Percentiles rank a stretch among this genome's conserved stretches.
phyloP scores from a whole-genome alignment of 2,888 invertebrate genomes.

The Agrilus cyanescens region DNA sequence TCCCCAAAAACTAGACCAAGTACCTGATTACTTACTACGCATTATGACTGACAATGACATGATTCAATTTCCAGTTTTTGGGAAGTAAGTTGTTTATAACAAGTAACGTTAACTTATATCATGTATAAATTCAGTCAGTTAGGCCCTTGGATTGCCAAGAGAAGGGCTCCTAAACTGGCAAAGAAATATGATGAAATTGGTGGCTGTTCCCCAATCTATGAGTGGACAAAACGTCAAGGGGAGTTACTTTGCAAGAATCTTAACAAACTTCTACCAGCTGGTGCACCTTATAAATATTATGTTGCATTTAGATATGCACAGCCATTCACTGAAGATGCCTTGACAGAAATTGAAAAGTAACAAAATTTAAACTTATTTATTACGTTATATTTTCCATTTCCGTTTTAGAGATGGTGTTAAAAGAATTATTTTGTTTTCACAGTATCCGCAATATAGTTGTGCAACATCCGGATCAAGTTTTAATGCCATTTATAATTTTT shows the following conservation, averaged over 20 bases:
- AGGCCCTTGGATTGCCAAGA: constrained; percentile 81
- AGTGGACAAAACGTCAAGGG: constrained; percentile 88
- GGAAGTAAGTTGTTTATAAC: constrained; percentile 45
- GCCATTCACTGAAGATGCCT: constrained; percentile 75
- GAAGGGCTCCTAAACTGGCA: constrained; percentile 75
- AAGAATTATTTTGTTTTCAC: constrained; percentile 80
- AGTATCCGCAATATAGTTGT: constrained; percentile 96
- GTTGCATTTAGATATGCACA: constrained; percentile 89
- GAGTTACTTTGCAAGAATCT: constrained; percentile 64
- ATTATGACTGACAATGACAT: constrained; percentile 94
- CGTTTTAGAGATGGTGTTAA: constrained; percentile 57
- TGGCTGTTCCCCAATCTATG: constrained; percentile 88
- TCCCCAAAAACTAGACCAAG: constrained; percentile 71
- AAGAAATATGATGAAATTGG: constrained; percentile 90
- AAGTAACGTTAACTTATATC: constrained; percentile 3
- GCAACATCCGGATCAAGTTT: constrained; percentile 93
- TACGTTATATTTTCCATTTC: too few species aligned
- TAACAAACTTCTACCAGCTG: constrained; percentile 64
- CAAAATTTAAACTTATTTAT: constrained; percentile 19
- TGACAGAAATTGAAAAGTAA: constrained; percentile 68
- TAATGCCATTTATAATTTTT: constrained; percentile 78
- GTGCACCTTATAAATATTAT: constrained; percentile 88
- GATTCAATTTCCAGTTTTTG: constrained; percentile 79
- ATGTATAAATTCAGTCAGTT: constrained; percentile 43
- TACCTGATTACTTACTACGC: constrained; percentile 71